Base-by-base conservation (phyloP, 92 coral and sea anemone genomes). In the Zoanthus sociatus region DNA sequence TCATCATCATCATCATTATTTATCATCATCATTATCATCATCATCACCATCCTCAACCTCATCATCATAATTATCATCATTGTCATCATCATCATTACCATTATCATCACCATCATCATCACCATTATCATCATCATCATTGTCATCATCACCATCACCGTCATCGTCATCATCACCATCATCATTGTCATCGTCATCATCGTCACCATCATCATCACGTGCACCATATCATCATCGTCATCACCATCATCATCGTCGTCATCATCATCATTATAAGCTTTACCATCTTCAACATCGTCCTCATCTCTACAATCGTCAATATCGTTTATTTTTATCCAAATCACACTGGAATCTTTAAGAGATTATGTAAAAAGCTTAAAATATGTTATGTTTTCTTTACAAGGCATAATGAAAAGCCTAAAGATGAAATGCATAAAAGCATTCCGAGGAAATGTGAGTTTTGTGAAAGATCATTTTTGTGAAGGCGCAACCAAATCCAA, bases 401-500 rank as follows among this genome's bases (percentile, higher is more conserved):
- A 37, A 50, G 98, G 98, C 46, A 94, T 96, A 7, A 93, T 90
- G 78, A 96, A 89, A 85, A 92, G 98, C 42, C 91, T 94, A 1
- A 91, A 91, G 82, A 92, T 93, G 92, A 91, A 90, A 20, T 96
- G 99, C 78, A 93, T 95, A 67, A 93, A 94, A n/a, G 95, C 95
- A 64, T 88, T 83, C 45, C 86, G 84, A 7, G 99, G 99, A 6
- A 92, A 88, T 37, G 90, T 96, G 50, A 90, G 84, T 63, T 83
- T 92, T 60, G 98, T 93, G 0, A 91, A 92, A 6, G 94, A 91
- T 77, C 55, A 20, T 16, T 77, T 86, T 86, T 96, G 99, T 61
- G 88, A 74, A 63, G 93, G 88, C 20, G 99, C 99, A 46, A 96
- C 98, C 60, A 96, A 93, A 84, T 98, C 99, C 20, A 92, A 91